phyloP scores from a whole-genome alignment of 2,113 vertebrate genomes.

The Hassar affinis region DNA sequence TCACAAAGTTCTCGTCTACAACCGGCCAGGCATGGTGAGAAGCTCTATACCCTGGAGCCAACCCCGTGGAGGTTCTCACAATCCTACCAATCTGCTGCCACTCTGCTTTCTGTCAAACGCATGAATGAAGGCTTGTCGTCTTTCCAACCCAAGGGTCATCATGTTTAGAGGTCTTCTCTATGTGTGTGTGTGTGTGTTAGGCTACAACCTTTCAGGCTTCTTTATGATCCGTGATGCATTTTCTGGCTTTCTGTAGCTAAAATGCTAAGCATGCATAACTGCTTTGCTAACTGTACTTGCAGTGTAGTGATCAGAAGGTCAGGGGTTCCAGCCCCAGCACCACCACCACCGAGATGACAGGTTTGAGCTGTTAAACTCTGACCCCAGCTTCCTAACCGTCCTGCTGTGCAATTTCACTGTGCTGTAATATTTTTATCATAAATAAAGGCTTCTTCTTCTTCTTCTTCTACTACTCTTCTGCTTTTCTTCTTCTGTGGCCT shows the following conservation, averaged over 20 bases:
- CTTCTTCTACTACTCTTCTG: too few species aligned
- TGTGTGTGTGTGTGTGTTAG: too few species aligned
- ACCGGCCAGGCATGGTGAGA: conserved; percentile 83
- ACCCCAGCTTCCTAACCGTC: too few species aligned
- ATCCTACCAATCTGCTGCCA: background rate
- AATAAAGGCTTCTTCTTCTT: too few species aligned
- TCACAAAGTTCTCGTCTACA: conserved; percentile 87
- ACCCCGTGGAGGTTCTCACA: background rate
- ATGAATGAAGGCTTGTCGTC: background rate
- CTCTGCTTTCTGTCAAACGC: too few species aligned
- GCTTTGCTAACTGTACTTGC: background rate
- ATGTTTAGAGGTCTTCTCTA: too few species aligned
- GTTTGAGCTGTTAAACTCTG: too few species aligned
- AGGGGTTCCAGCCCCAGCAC: too few species aligned
- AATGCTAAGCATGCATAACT: background rate
- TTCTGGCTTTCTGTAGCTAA: background rate
- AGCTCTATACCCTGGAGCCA: background rate
- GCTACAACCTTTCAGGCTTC: background rate
- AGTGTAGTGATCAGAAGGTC: too few species aligned
- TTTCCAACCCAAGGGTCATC: background rate
- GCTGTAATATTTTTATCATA: too few species aligned
- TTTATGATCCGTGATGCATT: background rate
- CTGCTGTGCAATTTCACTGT: too few species aligned
- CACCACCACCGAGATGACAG: too few species aligned
- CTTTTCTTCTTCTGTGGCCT: background rate